Percentiles rank a stretch among this genome's conserved stretches.
phyloP scores from a whole-genome alignment of 2,888 invertebrate species.

The Nomada fabriciana region DNA sequence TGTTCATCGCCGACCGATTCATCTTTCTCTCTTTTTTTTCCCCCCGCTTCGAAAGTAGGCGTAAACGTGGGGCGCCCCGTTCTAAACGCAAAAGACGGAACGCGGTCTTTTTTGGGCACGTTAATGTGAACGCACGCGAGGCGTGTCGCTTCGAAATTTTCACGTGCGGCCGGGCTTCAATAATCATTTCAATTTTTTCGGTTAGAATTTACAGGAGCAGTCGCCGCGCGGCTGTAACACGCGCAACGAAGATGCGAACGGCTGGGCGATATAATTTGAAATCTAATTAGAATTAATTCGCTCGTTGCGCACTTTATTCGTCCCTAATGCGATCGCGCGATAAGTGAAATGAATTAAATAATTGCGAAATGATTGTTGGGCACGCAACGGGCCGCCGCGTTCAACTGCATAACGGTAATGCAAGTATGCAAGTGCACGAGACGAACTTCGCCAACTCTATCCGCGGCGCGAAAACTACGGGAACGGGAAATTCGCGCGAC shows the following conservation, averaged over 20 bases:
- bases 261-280: constrained; percentile 41
- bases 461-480: background rate
- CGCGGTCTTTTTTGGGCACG: background rate
- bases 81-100: background rate
- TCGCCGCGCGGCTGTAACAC: constrained; percentile 10
- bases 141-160: constrained; percentile 10
- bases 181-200: constrained; percentile 9
- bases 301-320: constrained; percentile 55
- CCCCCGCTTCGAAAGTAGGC: background rate
- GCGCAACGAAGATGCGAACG: constrained; percentile 32
- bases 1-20: background rate
- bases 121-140: background rate
- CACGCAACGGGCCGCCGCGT: constrained; percentile 51
- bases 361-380: constrained; percentile 55
- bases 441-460: constrained; percentile 6
- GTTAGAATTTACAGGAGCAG: constrained; percentile 26
- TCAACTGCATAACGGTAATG: constrained; percentile 45
- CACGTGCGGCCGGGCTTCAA: constrained; percentile 5
- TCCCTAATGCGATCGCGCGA: constrained; percentile 47
- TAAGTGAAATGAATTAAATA: constrained; percentile 45
- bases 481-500: constrained; percentile 1
- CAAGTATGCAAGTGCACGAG: constrained; percentile 24
- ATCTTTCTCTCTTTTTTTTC: background rate
- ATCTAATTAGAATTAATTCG: constrained; percentile 52
- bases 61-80: background rate